phyloP scores from a whole-genome alignment of 2,888 invertebrate genomes.

The Acleris literana region DNA sequence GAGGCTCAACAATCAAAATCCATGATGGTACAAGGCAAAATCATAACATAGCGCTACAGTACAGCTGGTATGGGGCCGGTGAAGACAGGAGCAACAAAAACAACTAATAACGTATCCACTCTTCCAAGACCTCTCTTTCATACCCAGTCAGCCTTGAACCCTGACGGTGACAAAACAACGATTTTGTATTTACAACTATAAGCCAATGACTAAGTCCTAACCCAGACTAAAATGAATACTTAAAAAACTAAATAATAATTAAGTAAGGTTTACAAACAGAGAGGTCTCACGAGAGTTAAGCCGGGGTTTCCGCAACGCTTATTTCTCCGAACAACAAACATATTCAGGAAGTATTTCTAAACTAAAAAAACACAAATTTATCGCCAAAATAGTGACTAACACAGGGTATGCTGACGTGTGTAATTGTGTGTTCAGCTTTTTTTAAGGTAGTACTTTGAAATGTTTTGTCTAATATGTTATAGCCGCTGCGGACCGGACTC shows the following conservation, averaged over 20 bases:
- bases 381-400: no score
- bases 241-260: background rate
- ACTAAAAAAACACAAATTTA: no score
- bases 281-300: slow-evolving; percentile 43
- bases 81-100: slow-evolving; percentile 76
- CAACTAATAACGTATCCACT: slow-evolving; percentile 55
- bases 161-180: background rate
- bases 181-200: slow-evolving; percentile 1
- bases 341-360: no score
- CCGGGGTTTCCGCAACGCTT: background rate
- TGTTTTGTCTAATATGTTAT: background rate
- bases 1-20: no score
- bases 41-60: slow-evolving; percentile 46
- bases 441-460: no score
- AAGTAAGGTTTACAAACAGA: slow-evolving; percentile 12
- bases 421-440: no score
- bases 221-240: slow-evolving; percentile 1
- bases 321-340: background rate
- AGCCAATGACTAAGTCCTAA: slow-evolving; percentile 15
- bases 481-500: background rate
- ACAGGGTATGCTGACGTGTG: no score
- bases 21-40: slow-evolving; percentile 39
- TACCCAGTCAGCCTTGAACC: slow-evolving; percentile 16
- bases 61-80: slow-evolving; percentile 70
- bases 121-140: slow-evolving; percentile 54